Conservation (phyloP, 2,888 invertebrate genomes). For the Drosophila pseudotalamancana region DNA sequence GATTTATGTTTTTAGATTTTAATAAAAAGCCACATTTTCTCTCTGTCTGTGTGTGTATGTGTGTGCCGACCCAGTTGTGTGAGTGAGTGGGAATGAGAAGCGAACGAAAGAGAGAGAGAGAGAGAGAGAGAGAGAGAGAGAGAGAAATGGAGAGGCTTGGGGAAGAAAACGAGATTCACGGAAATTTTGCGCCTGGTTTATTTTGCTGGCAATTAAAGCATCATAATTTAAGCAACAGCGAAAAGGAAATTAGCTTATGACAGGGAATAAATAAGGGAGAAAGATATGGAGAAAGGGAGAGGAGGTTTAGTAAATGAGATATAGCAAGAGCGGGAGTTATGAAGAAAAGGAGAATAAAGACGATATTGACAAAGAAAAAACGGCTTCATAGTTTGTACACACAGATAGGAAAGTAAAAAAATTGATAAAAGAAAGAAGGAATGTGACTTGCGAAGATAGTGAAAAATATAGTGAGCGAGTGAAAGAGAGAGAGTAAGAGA, state of each 20-base stretch:
- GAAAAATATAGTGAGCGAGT: too few species aligned
- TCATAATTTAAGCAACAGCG: slow-evolving; percentile 51
- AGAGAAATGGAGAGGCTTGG: too few species aligned
- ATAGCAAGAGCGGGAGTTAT: too few species aligned
- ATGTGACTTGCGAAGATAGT: too few species aligned
- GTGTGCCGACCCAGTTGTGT: slow-evolving; percentile 10
- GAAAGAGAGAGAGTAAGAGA: too few species aligned
- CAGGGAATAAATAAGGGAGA: too few species aligned
- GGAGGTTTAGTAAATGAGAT: too few species aligned
- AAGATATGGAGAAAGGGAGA: neutral
- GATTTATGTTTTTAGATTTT: slow-evolving; percentile 73
- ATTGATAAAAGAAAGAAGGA: neutral
- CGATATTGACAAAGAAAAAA: too few species aligned
- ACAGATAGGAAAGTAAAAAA: too few species aligned
- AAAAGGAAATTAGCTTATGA: slow-evolving; percentile 25
- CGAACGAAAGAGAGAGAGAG: neutral
- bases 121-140: neutral
- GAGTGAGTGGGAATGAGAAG: too few species aligned
- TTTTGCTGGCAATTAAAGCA: slow-evolving; percentile 52
- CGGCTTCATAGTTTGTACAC: too few species aligned
- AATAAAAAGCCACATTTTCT: slow-evolving; percentile 72
- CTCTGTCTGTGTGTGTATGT: slow-evolving; percentile 1
- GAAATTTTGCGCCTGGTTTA: slow-evolving; percentile 46
- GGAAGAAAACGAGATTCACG: slow-evolving; percentile 13
- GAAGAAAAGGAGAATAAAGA: neutral